These are phyloP conservation scores for Cyaniris semiargus DNA, from an alignment of 2,888 invertebrate species.

Conservation along the genomic window DNA sequence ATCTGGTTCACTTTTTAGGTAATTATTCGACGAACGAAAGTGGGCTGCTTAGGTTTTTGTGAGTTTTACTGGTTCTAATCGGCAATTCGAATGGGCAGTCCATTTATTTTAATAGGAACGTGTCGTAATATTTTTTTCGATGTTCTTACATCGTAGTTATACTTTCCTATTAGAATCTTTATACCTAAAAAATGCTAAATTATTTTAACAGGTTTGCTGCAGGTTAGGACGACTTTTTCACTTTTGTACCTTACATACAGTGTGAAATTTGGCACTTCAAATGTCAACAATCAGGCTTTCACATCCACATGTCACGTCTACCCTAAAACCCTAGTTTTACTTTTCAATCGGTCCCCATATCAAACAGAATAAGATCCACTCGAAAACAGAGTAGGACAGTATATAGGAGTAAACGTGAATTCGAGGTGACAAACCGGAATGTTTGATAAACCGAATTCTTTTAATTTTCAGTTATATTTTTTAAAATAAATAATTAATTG, in stretches of 20 bases:
- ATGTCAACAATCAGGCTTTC: not conserved
- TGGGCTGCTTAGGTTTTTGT: conserved; percentile 12
- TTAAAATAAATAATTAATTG: no score
- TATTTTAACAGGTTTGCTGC: no score
- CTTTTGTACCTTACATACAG: not conserved
- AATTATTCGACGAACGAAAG: conserved; percentile 23
- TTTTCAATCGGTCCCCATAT: not conserved
- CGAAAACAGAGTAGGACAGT: not conserved
- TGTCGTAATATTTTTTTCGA: not conserved
- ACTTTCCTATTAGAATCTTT: no score
- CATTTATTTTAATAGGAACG: not conserved
- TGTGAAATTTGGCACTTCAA: not conserved
- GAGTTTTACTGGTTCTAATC: not conserved
- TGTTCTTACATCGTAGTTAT: not conserved
- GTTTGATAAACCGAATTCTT: not conserved
- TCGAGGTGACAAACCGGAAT: not conserved
- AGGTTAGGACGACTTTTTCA: no score
- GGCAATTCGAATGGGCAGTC: not conserved
- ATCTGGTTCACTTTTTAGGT: conserved; percentile 10
- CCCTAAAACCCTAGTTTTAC: not conserved
- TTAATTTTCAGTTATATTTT: no score
- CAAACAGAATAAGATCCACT: not conserved
- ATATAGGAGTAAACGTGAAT: no score
- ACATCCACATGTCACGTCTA: not conserved
- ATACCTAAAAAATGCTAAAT: no score